Percentiles rank a stretch among this genome's conserved stretches.
Evolutionary conservation across 1,140 invertebrate species (phyloP).

Genomic region (Bilobella aurantiaca): DNA sequence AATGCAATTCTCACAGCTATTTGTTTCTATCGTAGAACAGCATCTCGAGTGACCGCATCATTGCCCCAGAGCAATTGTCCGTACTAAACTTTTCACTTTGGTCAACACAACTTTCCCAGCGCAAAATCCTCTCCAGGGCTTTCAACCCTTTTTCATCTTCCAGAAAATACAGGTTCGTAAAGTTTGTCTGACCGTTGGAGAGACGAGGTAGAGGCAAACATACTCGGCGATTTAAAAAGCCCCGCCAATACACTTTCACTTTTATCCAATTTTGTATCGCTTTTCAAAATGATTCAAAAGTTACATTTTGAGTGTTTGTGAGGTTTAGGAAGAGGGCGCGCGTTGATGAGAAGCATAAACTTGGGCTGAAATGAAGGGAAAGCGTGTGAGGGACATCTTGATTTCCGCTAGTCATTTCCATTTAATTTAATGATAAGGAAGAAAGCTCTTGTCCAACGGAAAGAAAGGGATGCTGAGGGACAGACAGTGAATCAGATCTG

Average conservation of each 20-base stretch:
- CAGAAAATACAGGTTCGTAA: too few relatives aligned
- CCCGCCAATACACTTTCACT: too few relatives aligned
- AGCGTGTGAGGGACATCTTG: not conserved
- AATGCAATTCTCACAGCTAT: slow-evolving; percentile 28
- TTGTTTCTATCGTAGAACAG: slow-evolving; percentile 15
- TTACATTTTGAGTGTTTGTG: too few relatives aligned
- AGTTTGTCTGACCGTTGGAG: too few relatives aligned
- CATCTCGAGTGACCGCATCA: not conserved
- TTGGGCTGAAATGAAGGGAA: not conserved
- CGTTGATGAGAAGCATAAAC: not conserved
- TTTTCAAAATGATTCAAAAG: too few relatives aligned
- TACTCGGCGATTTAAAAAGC: too few relatives aligned
- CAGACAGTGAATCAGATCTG: slow-evolving; percentile 5
- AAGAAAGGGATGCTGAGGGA: not conserved
- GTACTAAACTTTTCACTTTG: not conserved
- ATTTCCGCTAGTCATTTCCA: not conserved
- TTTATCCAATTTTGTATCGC: too few relatives aligned
- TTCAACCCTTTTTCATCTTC: not conserved
- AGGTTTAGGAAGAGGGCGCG: not conserved
- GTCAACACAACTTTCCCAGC: not conserved
- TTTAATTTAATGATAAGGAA: slow-evolving; percentile 6
- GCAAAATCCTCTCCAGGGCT: not conserved
- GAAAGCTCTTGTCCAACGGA: not conserved
- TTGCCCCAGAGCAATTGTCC: not conserved
- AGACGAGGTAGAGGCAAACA: too few relatives aligned